These are phyloP conservation scores for Sebastes matsubarae DNA, from an alignment of 2,797 vertebrate species.

Conservation along the genomic window DNA sequence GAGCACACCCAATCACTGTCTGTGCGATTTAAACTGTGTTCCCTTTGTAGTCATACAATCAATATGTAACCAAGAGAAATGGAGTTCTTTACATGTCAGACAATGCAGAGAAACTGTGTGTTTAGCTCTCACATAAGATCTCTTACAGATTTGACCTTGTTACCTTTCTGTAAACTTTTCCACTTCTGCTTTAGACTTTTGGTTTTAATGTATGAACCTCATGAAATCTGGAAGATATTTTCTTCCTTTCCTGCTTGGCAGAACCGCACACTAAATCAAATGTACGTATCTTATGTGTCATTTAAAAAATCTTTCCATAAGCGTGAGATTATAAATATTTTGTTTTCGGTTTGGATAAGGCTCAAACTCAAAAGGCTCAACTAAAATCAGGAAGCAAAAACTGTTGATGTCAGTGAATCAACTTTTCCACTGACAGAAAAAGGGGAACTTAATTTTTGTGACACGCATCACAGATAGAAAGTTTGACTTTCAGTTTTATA, in stretches of 20 bases:
- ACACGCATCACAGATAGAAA: not conserved
- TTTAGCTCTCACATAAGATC: not conserved
- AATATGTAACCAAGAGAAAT: slow-evolving; percentile 26
- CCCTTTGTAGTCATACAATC: slow-evolving; percentile 50
- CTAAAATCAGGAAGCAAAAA: not conserved
- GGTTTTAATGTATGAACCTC: not conserved
- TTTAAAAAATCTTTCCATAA: not conserved
- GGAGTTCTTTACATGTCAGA: slow-evolving; percentile 23
- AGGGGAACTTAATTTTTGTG: not conserved
- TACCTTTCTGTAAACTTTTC: not conserved
- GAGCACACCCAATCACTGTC: slow-evolving; percentile 53
- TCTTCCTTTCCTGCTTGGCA: slow-evolving; percentile 6
- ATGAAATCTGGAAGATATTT: slow-evolving; percentile 26
- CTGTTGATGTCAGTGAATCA: not conserved
- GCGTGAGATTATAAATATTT: not conserved
- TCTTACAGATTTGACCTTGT: slow-evolving; percentile 1
- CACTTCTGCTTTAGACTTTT: not conserved
- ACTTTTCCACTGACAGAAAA: not conserved
- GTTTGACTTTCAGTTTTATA: not conserved
- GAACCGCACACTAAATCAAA: not conserved
- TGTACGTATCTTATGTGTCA: not conserved
- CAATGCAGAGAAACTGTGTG: slow-evolving; percentile 19
- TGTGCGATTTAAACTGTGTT: slow-evolving; percentile 25
- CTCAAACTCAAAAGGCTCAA: not conserved
- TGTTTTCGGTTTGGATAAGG: not conserved